Base-by-base conservation (phyloP, 92 coral and sea anemone genomes). In the Virgularia gustaviana region DNA sequence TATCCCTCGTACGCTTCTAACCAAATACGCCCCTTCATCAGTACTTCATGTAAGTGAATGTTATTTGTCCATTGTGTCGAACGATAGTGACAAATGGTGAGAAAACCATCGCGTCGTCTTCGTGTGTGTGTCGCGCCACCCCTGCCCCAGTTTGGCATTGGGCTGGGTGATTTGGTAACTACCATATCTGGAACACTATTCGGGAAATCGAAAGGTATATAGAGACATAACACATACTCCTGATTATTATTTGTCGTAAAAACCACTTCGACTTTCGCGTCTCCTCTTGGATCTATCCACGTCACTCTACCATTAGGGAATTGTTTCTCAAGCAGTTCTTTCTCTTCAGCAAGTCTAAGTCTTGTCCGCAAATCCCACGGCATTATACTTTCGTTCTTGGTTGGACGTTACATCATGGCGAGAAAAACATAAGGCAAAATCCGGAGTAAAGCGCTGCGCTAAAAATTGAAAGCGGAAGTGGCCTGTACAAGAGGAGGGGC, bases 21-120 rank as follows among this genome's bases (percentile, higher is more conserved):
- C 96, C 94, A 90, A 27, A 90, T 56, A 32, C 81, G 51, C 22
- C 96, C 96, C 66, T 90, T 90, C 90, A 90, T 88, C 30, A 79
- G 61, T 15, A 87, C 80, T 57, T 90, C 90, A 43, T 85, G 83
- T 24, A 90, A 52, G 0, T 94, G 84, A 64, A 86, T 75, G 24
- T 83, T 81, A 72, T 63, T 64, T 8, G 85, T 85, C 96, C 96
- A 88, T 32, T 75, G 68, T 12, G 60, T 25, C 11, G 85, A 73
- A 4, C 58, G 57, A 49, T 62, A 87, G 73, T 90, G 96, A 57
- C 96, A 90, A 39, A 90, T 87, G 34, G 54, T 56, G 4, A 83
- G 60, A 20, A 78, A 75, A 0, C 86, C 88, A 49, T 90, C 77
- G 28, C 42, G 85, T 49, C 42, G 61, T n/a, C 85, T 81, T 19